Evolutionary conservation across 2,113 vertebrate genomes (phyloP).

Genomic region (Martes martes): DNA sequence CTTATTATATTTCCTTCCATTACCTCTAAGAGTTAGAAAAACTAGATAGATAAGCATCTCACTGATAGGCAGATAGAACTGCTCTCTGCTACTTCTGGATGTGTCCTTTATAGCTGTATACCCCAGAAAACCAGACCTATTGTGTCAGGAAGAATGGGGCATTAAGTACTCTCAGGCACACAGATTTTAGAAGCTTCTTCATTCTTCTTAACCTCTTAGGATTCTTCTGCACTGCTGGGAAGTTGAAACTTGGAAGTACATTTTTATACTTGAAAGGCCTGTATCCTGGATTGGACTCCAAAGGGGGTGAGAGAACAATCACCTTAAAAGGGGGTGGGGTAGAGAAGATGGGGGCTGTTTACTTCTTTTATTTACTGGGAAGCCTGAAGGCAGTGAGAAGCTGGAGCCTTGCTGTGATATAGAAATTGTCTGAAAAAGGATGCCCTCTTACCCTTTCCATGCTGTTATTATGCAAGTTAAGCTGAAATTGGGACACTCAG

Average conservation of each 20-base stretch:
- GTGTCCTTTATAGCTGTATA: not conserved
- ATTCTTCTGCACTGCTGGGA: conserved; percentile 9
- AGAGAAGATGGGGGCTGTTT: not conserved
- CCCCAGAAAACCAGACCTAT: not conserved
- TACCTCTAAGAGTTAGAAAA: not conserved
- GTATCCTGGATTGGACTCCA: not conserved
- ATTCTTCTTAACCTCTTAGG: not conserved
- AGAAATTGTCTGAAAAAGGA: conserved; percentile 27
- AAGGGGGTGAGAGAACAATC: conserved; percentile 21
- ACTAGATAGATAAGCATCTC: not conserved
- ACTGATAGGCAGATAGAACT: not conserved
- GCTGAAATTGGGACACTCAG: conserved; percentile 20
- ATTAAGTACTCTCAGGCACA: not conserved
- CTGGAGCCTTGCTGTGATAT: conserved; percentile 19
- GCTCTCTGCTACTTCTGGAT: not conserved
- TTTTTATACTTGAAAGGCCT: conserved; percentile 52
- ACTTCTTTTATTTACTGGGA: conserved; percentile 50
- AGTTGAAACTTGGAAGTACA: conserved; percentile 3
- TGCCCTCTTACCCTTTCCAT: conserved; percentile 4
- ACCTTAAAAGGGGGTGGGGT: not conserved
- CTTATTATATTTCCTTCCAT: conserved; percentile 32
- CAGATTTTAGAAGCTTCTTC: conserved; percentile 5
- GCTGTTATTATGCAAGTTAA: conserved; percentile 29
- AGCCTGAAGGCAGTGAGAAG: not conserved
- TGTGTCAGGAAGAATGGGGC: conserved; percentile 13